phyloP scores from a whole-genome alignment of 2,113 vertebrate genomes.

The Leucopsar rothschildi region DNA sequence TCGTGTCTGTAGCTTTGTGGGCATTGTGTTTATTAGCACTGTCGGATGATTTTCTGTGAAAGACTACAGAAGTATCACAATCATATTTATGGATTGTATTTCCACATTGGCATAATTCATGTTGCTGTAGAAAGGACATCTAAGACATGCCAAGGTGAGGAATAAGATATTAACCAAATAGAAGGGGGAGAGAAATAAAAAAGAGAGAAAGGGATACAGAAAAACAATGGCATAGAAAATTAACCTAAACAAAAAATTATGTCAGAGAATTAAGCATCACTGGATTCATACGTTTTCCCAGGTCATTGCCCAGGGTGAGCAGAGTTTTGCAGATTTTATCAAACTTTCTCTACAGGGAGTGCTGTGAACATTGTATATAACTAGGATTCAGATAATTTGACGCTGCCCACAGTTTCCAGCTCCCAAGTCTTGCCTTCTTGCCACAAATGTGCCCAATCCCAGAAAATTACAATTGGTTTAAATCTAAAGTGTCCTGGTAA shows the following conservation, averaged over 20 bases:
- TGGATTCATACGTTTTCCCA: not conserved
- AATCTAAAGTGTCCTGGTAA: not conserved
- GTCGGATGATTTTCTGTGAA: not conserved
- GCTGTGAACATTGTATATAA: not conserved
- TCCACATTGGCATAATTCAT: not conserved
- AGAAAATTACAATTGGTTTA: not conserved
- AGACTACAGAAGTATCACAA: not conserved
- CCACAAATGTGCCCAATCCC: not conserved
- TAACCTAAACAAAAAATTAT: not conserved
- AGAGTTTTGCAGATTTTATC: not conserved
- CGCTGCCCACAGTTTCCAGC: not conserved
- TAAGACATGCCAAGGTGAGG: not conserved
- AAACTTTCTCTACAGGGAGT: not conserved
- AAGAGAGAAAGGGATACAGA: rapidly evolving
- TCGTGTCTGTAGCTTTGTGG: not conserved
- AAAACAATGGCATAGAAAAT: not conserved
- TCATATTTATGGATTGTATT: not conserved
- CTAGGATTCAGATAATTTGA: not conserved
- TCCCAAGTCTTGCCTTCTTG: not conserved
- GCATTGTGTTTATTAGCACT: not conserved
- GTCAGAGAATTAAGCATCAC: not conserved
- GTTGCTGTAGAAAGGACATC: not conserved
- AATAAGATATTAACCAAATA: not conserved
- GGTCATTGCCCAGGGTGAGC: not conserved
- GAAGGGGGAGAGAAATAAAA: rapidly evolving